Percentiles rank a stretch among this genome's conserved stretches.
Evolutionary conservation across 92 coral and sea anemone species (phyloP).

Genomic region (Phenganax stokvisi): DNA sequence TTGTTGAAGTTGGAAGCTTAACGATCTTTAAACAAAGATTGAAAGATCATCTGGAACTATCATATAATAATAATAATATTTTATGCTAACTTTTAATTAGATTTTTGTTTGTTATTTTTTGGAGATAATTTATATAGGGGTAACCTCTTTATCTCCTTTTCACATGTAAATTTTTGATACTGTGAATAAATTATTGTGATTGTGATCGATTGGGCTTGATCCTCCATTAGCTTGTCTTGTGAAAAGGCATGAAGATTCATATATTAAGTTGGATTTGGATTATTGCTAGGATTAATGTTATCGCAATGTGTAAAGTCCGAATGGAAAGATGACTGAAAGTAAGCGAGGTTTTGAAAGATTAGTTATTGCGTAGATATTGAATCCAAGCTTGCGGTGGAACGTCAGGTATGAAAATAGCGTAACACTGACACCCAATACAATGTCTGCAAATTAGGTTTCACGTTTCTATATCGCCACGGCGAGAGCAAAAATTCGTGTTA

Average conservation of each 20-base stretch:
- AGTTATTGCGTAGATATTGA: too few relatives aligned
- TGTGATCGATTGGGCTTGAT: not conserved
- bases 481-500: too few relatives aligned
- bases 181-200: not conserved
- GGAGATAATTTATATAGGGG: not conserved
- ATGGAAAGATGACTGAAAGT: too few relatives aligned
- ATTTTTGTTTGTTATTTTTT: not conserved
- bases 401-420: too few relatives aligned
- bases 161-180: not conserved
- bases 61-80: not conserved
- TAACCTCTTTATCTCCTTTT: slow-evolving; percentile 1
- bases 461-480: too few relatives aligned
- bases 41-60: not conserved
- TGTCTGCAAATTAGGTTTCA: too few relatives aligned
- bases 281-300: too few relatives aligned
- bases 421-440: too few relatives aligned
- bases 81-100: not conserved
- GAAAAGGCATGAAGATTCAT: not conserved
- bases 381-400: too few relatives aligned
- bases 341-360: too few relatives aligned
- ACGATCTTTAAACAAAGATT: not conserved
- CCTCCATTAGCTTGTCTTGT: too few relatives aligned
- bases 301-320: too few relatives aligned
- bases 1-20: slow-evolving; percentile 46
- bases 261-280: not conserved